These are phyloP conservation scores for Edolisoma coerulescens DNA, from an alignment of 2,113 vertebrate species.

Conservation along the genomic window DNA sequence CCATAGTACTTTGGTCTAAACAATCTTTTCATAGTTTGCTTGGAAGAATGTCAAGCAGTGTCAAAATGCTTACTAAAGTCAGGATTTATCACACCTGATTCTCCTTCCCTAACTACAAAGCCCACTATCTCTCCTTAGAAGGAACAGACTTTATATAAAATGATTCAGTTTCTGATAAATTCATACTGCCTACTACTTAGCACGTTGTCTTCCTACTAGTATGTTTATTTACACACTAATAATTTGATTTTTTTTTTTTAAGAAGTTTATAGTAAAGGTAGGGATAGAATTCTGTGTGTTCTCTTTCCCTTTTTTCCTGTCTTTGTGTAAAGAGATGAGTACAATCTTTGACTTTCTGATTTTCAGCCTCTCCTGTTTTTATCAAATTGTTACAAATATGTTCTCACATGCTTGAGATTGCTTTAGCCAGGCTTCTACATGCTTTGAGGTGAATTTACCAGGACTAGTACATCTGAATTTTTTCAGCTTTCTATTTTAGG, in stretches of 20 bases:
- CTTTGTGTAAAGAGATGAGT: not conserved
- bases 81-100: not conserved
- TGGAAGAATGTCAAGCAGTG: not conserved
- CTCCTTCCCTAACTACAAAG: not conserved
- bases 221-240: not conserved
- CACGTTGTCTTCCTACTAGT: not conserved
- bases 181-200: not conserved
- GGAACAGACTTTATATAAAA: not conserved
- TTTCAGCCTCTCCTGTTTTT: not conserved
- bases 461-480: not conserved
- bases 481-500: not conserved
- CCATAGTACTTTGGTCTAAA: not conserved
- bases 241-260: not conserved
- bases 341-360: not conserved
- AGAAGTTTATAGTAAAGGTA: not conserved
- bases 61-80: not conserved
- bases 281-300: not conserved
- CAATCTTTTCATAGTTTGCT: not conserved
- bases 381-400: not conserved
- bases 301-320: not conserved
- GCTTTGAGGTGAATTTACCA: not conserved
- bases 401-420: not conserved
- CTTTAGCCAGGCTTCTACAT: not conserved
- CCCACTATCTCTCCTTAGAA: not conserved
- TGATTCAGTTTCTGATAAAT: not conserved